Base-by-base conservation (phyloP, 2,888 invertebrate genomes). In the Parnassius apollo region DNA sequence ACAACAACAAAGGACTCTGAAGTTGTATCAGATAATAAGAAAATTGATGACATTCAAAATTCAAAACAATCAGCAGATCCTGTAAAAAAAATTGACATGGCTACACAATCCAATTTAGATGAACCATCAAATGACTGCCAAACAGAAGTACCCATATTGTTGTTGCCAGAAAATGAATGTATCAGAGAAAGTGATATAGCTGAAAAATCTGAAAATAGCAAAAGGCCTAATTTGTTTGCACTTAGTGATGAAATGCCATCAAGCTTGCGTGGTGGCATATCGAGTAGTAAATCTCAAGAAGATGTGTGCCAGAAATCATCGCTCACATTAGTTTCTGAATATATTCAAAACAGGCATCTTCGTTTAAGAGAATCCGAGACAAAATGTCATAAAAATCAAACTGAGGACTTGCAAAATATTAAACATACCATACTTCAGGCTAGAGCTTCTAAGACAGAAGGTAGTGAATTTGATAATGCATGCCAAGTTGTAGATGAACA, bases 201-300 rank as follows among this genome's bases (percentile, higher is more conserved):
- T 25, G 81, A 72, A 58, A 82, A 77, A 74, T 68, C 75, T 12
- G 83, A 82, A 22, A 82, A 80, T 68, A 81, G 67, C 65, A 86
- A 80, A 71, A 79, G 75, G 67, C 64, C 76, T 2, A 84, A 91
- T 69, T 72, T 91, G 53, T 91, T 91, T 83, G 90, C 91, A 10
- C 66, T 90, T 3, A 91, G 91, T 69, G 83, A 86, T 61, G 91
- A 91, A 73, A 91, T 91, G 91, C 90, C 88, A 11, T 79, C 82
- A 13, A 86, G 85, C 66, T 75, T 91, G 65, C 75, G 86, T 22
- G 86, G 86, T 13, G 80, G 81, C 3, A 61, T 74, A 11, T 71
- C 69, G 9, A 72, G 71, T 50, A 68, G 69, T 35, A 35, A 35
- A 3, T 62, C 72, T 35, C 78, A 73, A 62, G 76, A 78, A 45